These are phyloP conservation scores for Platyura marginata DNA, from an alignment of 1,140 invertebrate species.

Conservation along the genomic window DNA sequence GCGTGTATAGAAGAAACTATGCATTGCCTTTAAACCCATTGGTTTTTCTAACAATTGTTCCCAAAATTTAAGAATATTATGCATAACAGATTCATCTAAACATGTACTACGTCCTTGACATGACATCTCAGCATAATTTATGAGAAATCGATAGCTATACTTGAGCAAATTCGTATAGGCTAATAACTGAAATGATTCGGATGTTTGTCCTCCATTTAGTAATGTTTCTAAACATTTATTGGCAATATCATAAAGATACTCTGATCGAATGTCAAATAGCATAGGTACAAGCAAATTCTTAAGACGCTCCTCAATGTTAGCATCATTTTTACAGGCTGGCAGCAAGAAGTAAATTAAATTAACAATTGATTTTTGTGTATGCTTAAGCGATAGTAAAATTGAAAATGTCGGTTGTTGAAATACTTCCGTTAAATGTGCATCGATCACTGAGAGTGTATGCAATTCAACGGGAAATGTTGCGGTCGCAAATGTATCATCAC, in stretches of 20 bases:
- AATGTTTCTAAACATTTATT: slow-evolving; percentile 43
- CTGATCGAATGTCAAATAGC: slow-evolving; percentile 54
- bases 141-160: slow-evolving; percentile 48
- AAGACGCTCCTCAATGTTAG: slow-evolving; percentile 9
- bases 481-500: slow-evolving; percentile 13
- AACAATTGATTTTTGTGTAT: slow-evolving; percentile 17
- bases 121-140: slow-evolving; percentile 30
- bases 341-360: slow-evolving; percentile 18
- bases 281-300: slow-evolving; percentile 45
- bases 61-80: slow-evolving; percentile 42
- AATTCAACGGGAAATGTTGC: slow-evolving; percentile 15
- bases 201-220: slow-evolving; percentile 35
- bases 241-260: slow-evolving; percentile 46
- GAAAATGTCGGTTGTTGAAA: slow-evolving; percentile 13
- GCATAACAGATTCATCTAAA: slow-evolving; percentile 18
- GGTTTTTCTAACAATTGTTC: slow-evolving; percentile 65
- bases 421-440: slow-evolving; percentile 18
- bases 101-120: slow-evolving; percentile 6
- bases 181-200: slow-evolving; percentile 28
- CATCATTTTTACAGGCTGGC: slow-evolving; percentile 6
- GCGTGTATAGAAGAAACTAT: slow-evolving; percentile 52
- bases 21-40: slow-evolving; percentile 59
- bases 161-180: slow-evolving; percentile 43
- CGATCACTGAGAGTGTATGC: slow-evolving; percentile 19
- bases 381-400: slow-evolving; percentile 18